These are phyloP conservation scores for Epizoanthus illoricatus DNA, from an alignment of 92 coral and sea anemone genomes.

Conservation along the genomic window DNA sequence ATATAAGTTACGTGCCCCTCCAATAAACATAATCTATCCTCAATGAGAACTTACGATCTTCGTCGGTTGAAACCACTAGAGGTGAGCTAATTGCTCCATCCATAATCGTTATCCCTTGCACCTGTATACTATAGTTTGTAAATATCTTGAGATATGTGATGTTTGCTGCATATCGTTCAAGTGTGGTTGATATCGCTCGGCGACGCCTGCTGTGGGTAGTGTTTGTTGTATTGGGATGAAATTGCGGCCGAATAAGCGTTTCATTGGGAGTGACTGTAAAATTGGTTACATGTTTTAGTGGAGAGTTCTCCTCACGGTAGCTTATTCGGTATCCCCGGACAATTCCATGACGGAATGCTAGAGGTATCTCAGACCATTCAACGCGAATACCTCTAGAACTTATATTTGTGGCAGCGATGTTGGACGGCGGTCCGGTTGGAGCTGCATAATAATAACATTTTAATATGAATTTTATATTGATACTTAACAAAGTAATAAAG, in stretches of 20 bases:
- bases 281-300: slow-evolving; percentile 1
- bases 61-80: slow-evolving; percentile 54
- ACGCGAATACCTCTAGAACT: slow-evolving; percentile 40
- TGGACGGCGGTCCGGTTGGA: slow-evolving; percentile 43
- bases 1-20: neutral
- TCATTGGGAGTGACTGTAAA: slow-evolving; percentile 27
- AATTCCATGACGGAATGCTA: slow-evolving; percentile 33
- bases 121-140: slow-evolving; percentile 54
- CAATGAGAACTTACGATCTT: slow-evolving; percentile 51
- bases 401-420: slow-evolving; percentile 1
- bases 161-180: slow-evolving; percentile 27
- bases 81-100: slow-evolving; percentile 46
- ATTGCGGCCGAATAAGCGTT: neutral
- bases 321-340: slow-evolving; percentile 34
- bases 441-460: slow-evolving; percentile 5
- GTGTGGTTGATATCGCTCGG: slow-evolving; percentile 6
- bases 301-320: slow-evolving; percentile 20
- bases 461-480: too few species aligned
- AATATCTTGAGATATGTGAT: slow-evolving; percentile 55
- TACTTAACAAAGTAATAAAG: too few species aligned
- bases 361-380: slow-evolving; percentile 38
- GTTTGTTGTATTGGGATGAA: slow-evolving; percentile 2
- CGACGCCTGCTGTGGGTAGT: slow-evolving; percentile 18
- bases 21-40: neutral
- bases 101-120: slow-evolving; percentile 50